Evolutionary conservation across 2,797 vertebrate species (phyloP).

Genomic region (Bucorvus abyssinicus): DNA sequence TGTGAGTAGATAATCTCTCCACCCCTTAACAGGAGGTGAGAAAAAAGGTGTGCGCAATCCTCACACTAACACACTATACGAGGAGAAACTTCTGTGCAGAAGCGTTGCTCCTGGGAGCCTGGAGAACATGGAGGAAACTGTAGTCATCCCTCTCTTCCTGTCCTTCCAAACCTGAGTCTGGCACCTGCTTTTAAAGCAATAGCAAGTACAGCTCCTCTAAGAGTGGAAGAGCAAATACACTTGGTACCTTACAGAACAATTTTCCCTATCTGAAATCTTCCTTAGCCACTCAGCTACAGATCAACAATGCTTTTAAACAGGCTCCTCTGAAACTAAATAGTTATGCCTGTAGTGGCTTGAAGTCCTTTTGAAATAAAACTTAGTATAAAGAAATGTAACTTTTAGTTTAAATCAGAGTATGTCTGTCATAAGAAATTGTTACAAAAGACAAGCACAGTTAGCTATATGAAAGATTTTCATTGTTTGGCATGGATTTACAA

Average conservation of each 20-base stretch:
- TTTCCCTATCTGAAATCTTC: not conserved
- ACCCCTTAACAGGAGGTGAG: not conserved
- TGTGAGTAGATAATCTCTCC: not conserved
- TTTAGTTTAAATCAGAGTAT: not conserved
- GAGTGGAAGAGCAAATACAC: not conserved
- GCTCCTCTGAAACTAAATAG: not conserved
- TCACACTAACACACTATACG: accelerated
- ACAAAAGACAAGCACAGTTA: not conserved
- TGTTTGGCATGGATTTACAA: not conserved
- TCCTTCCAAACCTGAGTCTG: not conserved
- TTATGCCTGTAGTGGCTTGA: not conserved
- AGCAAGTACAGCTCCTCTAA: not conserved
- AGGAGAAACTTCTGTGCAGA: not conserved
- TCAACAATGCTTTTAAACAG: not conserved
- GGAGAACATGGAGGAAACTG: not conserved
- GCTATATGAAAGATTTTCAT: not conserved
- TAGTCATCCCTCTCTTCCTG: not conserved
- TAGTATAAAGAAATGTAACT: not conserved
- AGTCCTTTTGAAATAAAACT: not conserved
- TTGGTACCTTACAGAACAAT: not conserved
- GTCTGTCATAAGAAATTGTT: not conserved
- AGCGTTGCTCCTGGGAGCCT: not conserved
- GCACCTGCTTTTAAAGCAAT: not conserved
- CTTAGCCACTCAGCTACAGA: not conserved
- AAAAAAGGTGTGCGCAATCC: not conserved